Evolutionary conservation across 1,140 invertebrate species (phyloP).

Genomic region (Diorhabda carinulata): DNA sequence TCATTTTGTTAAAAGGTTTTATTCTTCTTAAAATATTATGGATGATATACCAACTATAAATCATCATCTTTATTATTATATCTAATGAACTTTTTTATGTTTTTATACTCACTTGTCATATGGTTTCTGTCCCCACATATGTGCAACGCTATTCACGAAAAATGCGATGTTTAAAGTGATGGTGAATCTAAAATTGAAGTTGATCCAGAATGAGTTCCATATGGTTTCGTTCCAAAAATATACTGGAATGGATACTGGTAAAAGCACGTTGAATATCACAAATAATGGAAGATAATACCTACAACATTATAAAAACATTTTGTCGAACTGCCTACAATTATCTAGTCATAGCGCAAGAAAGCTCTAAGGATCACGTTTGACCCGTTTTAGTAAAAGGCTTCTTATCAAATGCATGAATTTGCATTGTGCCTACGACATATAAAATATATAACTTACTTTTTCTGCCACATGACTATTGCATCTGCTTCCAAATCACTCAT

Average conservation of each 20-base stretch:
- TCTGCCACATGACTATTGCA: slow-evolving; percentile 82
- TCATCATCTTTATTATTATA: too few species aligned
- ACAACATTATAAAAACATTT: slow-evolving; percentile 28
- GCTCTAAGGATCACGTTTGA: not conserved
- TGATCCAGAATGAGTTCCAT: slow-evolving; percentile 77
- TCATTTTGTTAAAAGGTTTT: too few species aligned
- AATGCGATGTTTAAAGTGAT: slow-evolving; percentile 86
- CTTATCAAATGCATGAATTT: slow-evolving; percentile 15
- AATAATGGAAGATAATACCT: slow-evolving; percentile 74
- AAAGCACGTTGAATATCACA: slow-evolving; percentile 66
- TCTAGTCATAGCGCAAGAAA: not conserved
- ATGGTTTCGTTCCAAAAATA: slow-evolving; percentile 80
- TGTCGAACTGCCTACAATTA: too few species aligned
- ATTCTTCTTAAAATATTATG: too few species aligned
- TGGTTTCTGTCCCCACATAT: slow-evolving; percentile 83
- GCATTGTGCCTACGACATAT: not conserved
- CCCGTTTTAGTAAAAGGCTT: not conserved
- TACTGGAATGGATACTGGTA: slow-evolving; percentile 76
- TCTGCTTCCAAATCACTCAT: slow-evolving; percentile 81
- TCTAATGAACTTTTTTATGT: not conserved
- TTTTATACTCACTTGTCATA: slow-evolving; percentile 73
- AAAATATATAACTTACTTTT: slow-evolving; percentile 54
- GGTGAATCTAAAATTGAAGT: slow-evolving; percentile 78
- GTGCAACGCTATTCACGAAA: slow-evolving; percentile 88
- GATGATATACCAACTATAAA: too few species aligned